Base-by-base conservation (phyloP, 2,113 vertebrate species). In the Sylvilagus bachmani region DNA sequence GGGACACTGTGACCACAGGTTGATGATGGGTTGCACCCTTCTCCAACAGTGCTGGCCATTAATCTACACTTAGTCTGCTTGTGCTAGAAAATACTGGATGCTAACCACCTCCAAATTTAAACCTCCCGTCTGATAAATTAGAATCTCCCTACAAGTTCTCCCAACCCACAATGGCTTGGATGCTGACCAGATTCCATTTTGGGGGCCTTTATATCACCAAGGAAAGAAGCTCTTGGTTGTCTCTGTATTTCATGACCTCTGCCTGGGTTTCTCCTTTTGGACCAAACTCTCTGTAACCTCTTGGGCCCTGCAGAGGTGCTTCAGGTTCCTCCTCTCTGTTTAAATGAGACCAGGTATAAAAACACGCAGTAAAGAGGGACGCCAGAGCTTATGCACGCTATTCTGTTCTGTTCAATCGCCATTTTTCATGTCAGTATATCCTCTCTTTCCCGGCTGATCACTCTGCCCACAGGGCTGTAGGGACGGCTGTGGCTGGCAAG, bases 311-410 rank as follows among this genome's bases (percentile, higher is more conserved):
- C 11, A 10, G 67, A 38, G 36, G 44, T 36, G 22, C 67, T 89
- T 94, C n/a, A 61, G 88, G 38, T 10, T 5, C 67, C 62, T 71
- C 27, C 10, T 22, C 67, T 24, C 87, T 33, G 12, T 74, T 62
- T 25, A 44, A 9, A 6, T 29, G 58, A 36, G 49, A 66, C 0
- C 6, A 25, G 24, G 5, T 3, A 14, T 13, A 44, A 61, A 80
- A n/a, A 49, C 1, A 53, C 25, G 16, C 16, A 2, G 77, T 21
- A 10, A 62, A 17, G 5, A 0, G 4, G 38, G 44, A 51, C 66
- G 2, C n/a, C 36, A 17, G 73, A 81, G 62, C 16, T 16, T 61
- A 55, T 4, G 53, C 0, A 10, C 0, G 0, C 12, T 0, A 13
- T 51, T 29, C 4, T 1, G 12, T 51, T 29, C 4, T 1, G 12